A percentile compares a stretch with the other conserved stretches of the same genome.
Evolutionary conservation across 2,888 invertebrate genomes (phyloP).

Genomic region (Macaria liturata): DNA sequence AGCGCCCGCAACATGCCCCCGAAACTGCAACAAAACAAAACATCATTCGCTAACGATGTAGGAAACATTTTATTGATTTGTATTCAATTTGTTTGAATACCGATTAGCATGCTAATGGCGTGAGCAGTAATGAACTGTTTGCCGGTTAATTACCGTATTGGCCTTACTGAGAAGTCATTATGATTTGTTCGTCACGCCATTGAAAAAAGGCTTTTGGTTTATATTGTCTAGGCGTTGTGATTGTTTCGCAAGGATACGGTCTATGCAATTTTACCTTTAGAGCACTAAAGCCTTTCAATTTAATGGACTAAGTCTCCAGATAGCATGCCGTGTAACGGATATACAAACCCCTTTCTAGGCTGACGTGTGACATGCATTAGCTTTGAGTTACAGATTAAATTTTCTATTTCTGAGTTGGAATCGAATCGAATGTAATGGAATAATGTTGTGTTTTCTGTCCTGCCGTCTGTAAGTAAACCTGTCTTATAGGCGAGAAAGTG

Average conservation of each 20-base stretch:
- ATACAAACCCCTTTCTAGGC: too few species aligned
- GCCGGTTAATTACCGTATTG: conserved; percentile 16
- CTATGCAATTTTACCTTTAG: too few species aligned
- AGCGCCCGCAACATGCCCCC: conserved; percentile 66
- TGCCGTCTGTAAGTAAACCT: conserved; percentile 21
- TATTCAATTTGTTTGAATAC: conserved; percentile 27
- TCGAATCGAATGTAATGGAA: not conserved
- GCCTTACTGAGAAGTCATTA: conserved; percentile 12
- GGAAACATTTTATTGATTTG: conserved; percentile 37
- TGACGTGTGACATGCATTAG: too few species aligned
- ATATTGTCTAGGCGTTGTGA: too few species aligned
- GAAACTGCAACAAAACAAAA: conserved; percentile 68
- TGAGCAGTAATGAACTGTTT: conserved; percentile 15
- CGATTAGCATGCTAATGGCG: conserved; percentile 24
- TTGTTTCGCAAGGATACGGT: too few species aligned
- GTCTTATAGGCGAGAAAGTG: conserved; percentile 25
- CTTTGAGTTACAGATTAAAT: not conserved
- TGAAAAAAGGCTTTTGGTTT: not conserved
- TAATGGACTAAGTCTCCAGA: too few species aligned
- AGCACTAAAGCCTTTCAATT: too few species aligned
- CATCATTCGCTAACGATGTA: conserved; percentile 37
- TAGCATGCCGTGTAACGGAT: too few species aligned
- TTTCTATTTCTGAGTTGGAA: not conserved
- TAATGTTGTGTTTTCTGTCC: not conserved
- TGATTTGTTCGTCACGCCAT: conserved; percentile 2